Base-by-base conservation (phyloP, 2,113 vertebrate species). In the Indicator maculatus region DNA sequence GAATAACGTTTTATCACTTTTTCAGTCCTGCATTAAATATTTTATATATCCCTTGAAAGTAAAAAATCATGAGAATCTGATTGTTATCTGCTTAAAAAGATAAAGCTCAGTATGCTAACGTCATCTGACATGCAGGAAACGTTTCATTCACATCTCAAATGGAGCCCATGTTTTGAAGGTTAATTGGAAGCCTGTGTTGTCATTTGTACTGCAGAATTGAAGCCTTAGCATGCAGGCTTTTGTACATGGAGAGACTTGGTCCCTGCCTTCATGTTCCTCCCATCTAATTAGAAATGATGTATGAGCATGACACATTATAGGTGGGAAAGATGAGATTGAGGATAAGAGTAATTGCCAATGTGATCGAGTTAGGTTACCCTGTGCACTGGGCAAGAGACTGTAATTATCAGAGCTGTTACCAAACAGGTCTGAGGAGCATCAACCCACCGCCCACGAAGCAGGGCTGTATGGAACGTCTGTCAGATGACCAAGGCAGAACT, bases 391-490 rank as follows among this genome's bases (percentile, higher is more conserved):
- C 15, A 36, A 33, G 27, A 63, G 41, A 14, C 71, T 84, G 1
- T 89, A 38, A 88, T 95, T 81, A 70, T 2, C 50, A 2, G 20
- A 33, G 26, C 16, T 44, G 8, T 36, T 59, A 24, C 41, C 69
- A 67, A 64, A 26, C 5, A 1, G 56, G 50, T 61, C 33, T 1
- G 4, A 53, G 44, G 33, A 44, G 36, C 3, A 4, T 23, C 70
- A 4, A 17, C 66, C 24, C 39, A 28, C 28, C 64, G 55, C 31
- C 52, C 63, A 58, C 33, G 30, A 36, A 31, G 55, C 30, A 60
- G 55, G 26, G 38, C 63, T 0, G 0, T 2, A 1, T 13, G 36
- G 16, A 4, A 65, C 30, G 30, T 14, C 41, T 33, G 19, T 60
- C 64, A 39, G 61, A 27, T 76, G 67, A 31, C 52, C 21, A 9